phyloP scores from a whole-genome alignment of 2,113 vertebrate species.

The Semnornis frantzii region DNA sequence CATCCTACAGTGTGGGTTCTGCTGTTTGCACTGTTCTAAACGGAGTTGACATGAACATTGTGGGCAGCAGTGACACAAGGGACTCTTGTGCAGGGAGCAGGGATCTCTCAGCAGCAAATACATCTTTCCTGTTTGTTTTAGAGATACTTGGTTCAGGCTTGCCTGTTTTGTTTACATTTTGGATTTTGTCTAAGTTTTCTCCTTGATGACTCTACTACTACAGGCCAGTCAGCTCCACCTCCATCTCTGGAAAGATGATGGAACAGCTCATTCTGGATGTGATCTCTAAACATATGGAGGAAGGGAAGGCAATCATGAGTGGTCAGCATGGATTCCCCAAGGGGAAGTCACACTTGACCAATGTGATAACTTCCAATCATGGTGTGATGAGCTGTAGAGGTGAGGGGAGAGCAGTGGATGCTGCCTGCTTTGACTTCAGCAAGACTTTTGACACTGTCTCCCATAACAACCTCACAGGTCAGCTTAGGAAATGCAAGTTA shows the following conservation, averaged over 20 bases:
- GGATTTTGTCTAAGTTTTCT: not conserved
- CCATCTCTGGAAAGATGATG: too few species aligned
- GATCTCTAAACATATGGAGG: too few species aligned
- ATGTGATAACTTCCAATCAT: too few species aligned
- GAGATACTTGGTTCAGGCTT: not conserved
- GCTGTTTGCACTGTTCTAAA: not conserved
- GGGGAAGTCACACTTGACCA: too few species aligned
- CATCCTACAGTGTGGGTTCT: not conserved
- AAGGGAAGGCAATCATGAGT: too few species aligned
- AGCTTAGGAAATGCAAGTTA: not conserved
- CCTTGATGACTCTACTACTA: not conserved
- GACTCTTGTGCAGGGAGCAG: not conserved
- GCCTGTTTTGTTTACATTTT: not conserved
- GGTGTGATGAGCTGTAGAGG: too few species aligned
- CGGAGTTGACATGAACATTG: not conserved
- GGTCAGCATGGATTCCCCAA: too few species aligned
- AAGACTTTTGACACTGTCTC: too few species aligned
- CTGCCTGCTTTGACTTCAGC: too few species aligned
- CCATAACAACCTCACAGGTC: not conserved
- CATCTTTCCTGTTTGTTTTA: not conserved
- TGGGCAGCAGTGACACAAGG: not conserved
- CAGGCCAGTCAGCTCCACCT: too few species aligned
- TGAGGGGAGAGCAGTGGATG: too few species aligned
- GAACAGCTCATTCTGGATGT: too few species aligned
- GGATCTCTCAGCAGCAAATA: not conserved